Base-by-base conservation (phyloP, 1,140 invertebrate genomes). In the Drosophila triauraria region DNA sequence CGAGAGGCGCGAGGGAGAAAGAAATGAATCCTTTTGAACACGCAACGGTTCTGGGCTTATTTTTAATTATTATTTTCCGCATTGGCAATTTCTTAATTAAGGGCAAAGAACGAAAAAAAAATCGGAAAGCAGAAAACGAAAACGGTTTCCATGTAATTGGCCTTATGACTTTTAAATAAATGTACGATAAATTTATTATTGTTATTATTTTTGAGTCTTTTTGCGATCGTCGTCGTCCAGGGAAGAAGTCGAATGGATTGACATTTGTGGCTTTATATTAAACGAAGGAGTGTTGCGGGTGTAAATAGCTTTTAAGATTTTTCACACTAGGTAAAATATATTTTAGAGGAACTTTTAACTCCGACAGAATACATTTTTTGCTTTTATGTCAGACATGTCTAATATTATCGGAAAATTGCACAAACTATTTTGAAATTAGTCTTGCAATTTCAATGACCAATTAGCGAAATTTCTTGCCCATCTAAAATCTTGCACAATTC, bases 51-150 rank as follows among this genome's bases (percentile, higher is more conserved):
- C 64, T 57, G 50, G 67, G 67, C 84, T 88, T 87, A 88, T 88
- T 87, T 83, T 80, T 88, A 83, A 87, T 87, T 88, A 87, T 87
- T 80, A 80, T 88, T 88, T 88, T 88, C 75, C 84, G 84, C 84
- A 87, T 84, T 87, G 84, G 62, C 68, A 88, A 87, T 87, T 87
- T 80, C 84, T 84, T 88, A 78, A 87, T 88, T 78, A 88, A 88
- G 79, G 77, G 61, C 44, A 61, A 46, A 47, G 25, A 56, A 76
- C 35, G 32, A 35, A 47, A 71, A 43, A 57, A 57, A 17, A 40
- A 15, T 32, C 30, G 30, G 8, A 13, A 9, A 42, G 20, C 42
- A 30, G 10, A 7, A 56, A 40, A 40, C 8, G 32, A 40, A 61
- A 70, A 30, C 64, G 43, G 35, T 40, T 67, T 48, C 51, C 48